A percentile compares a stretch with the other conserved stretches of the same genome.
phyloP scores from a whole-genome alignment of 2,888 invertebrate genomes.

The Morpho deidamia region DNA sequence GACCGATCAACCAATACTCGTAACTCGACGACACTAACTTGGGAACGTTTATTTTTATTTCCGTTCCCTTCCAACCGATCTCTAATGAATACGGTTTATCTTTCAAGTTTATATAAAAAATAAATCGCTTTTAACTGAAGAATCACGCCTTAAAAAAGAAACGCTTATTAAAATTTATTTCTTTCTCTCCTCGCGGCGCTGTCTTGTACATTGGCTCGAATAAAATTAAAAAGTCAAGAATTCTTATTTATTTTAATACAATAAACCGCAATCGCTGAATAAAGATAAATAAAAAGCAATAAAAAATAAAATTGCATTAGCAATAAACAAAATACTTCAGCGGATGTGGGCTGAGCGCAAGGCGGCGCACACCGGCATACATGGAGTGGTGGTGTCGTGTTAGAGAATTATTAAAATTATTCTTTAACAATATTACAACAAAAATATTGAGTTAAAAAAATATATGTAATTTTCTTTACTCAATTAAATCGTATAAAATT shows the following conservation, averaged over 20 bases:
- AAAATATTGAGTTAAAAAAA: too few species aligned
- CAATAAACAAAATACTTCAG: slow-evolving; percentile 79
- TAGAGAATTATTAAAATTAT: slow-evolving; percentile 22
- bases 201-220: slow-evolving; percentile 74
- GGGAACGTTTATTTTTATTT: slow-evolving; percentile 71
- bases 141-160: slow-evolving; percentile 79
- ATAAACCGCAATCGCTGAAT: slow-evolving; percentile 79
- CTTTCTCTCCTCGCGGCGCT: slow-evolving; percentile 72
- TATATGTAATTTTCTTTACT: neutral
- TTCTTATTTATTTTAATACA: slow-evolving; percentile 79
- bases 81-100: slow-evolving; percentile 78
- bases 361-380: slow-evolving; percentile 50
- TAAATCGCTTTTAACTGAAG: slow-evolving; percentile 78
- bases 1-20: slow-evolving; percentile 60
- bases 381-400: slow-evolving; percentile 39
- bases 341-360: slow-evolving; percentile 74
- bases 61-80: slow-evolving; percentile 73
- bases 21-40: slow-evolving; percentile 74
- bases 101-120: slow-evolving; percentile 75
- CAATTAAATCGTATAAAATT: neutral
- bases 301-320: slow-evolving; percentile 79
- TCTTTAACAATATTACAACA: slow-evolving; percentile 4
- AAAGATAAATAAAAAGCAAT: slow-evolving; percentile 79
- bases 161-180: slow-evolving; percentile 79
- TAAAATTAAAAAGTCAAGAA: slow-evolving; percentile 79